Evolutionary conservation across 2,797 vertebrate genomes (phyloP).

Genomic region (Acanthiza pusilla): DNA sequence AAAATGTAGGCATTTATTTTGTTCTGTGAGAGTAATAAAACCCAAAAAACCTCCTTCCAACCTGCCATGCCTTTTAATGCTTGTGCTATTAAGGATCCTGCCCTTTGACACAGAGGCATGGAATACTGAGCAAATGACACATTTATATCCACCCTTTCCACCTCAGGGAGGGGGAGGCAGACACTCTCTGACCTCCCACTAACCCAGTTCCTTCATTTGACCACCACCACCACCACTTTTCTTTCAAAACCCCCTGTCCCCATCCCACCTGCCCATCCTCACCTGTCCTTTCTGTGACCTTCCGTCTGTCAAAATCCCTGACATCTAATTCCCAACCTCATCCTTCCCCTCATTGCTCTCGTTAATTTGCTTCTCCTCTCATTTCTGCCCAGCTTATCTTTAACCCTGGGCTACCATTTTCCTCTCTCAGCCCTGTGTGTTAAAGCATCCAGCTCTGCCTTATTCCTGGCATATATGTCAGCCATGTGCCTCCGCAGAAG

Average conservation of each 20-base stretch:
- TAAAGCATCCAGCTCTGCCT: not conserved
- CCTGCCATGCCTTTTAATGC: not conserved
- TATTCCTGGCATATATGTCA: not conserved
- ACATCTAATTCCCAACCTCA: not conserved
- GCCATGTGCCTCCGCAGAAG: not conserved
- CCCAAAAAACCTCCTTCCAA: not conserved
- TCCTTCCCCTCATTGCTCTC: not conserved
- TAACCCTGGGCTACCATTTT: not conserved
- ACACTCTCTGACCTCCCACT: not conserved
- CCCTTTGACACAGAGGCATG: not conserved
- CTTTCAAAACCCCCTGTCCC: not conserved
- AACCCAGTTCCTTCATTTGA: not conserved
- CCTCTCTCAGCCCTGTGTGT: not conserved
- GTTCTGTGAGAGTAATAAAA: not conserved
- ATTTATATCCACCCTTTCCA: not conserved
- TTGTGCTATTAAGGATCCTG: not conserved
- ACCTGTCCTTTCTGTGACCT: constrained; percentile 37
- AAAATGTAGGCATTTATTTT: not conserved
- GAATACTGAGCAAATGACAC: constrained; percentile 14
- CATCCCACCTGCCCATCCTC: not conserved
- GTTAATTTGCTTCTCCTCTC: not conserved
- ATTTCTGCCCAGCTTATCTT: not conserved
- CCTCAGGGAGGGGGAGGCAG: not conserved
- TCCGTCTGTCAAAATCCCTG: not conserved
- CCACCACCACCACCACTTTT: not conserved